Evolutionary conservation across 2,888 invertebrate species (phyloP), one percentile per base, ranked within the genome.

Genomic region (Dexiosoma caninum): DNA sequence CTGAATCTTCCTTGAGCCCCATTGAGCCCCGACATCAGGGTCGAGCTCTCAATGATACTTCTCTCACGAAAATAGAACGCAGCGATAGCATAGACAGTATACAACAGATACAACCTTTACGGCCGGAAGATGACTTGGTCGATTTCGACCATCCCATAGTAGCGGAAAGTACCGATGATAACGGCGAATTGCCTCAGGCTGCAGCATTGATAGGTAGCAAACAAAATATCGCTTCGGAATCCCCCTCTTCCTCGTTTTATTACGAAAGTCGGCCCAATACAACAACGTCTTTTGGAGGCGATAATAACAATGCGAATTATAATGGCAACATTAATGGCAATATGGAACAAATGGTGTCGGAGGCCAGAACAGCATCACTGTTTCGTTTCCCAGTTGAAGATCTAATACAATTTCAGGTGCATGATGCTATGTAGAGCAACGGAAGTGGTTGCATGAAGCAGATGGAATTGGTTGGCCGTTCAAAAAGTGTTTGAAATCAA

Each of bases 331-430:
- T 82, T 30, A 85, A 77, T 66, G 81, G 83, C 4, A 85, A 85
- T 55, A 84, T 88, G 19, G 88, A 88, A 67, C 88, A 89, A 75
- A 40, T 88, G 82, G 88, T 87, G 0, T 85, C 88, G 9, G 88
- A 88, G 82, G 88, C 89, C 12, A 86, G 85, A 66, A 85, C 88
- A 2, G 88, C 88, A 46, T 89, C 89, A 4, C 84, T 89, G 0
- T 89, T 89, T 64, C 87, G 90, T 2, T 89, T 89, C 82, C 89
- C 89, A 14, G 89, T 89, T 2, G 89, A 89, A 84, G 89, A 89
- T 83, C 81, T 89, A 27, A 87, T 89, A 83, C 87, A 89, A 66
- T 89, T 89, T 74, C 90, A 89, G 72, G 89, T 89, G 23, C 88
- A 89, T 40, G 89, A 89, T 83, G 89, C 89, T 14, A 85, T 88